Percentiles rank a stretch among this genome's conserved stretches.
Evolutionary conservation across 2,888 invertebrate species (phyloP).

Genomic region (Acleris cristana): DNA sequence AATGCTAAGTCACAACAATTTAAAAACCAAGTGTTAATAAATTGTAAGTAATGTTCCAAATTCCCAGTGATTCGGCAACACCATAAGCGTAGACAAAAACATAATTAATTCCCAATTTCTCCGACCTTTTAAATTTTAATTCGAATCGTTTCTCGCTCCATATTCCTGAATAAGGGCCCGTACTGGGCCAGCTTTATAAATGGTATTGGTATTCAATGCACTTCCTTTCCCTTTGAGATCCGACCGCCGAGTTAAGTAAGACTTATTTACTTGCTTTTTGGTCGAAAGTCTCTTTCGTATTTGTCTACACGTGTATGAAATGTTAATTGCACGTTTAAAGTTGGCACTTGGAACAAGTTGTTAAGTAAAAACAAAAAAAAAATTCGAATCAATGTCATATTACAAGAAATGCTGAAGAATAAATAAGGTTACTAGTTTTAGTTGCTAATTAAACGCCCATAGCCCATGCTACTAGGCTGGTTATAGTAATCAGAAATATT

Average conservation of each 20-base stretch:
- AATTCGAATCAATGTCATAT: no score
- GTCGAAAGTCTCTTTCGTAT: slow-evolving; percentile 24
- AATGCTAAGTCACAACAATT: not conserved
- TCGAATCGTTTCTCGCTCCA: slow-evolving; percentile 20
- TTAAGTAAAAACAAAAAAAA: no score
- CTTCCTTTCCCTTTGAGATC: slow-evolving; percentile 32
- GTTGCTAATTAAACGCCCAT: no score
- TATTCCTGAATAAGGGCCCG: slow-evolving; percentile 28
- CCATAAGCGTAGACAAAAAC: slow-evolving; percentile 12
- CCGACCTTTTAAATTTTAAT: slow-evolving; percentile 19
- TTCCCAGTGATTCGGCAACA: slow-evolving; percentile 1
- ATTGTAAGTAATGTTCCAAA: not conserved
- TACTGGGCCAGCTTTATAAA: slow-evolving; percentile 31
- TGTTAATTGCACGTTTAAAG: slow-evolving; percentile 12
- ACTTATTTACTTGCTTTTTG: slow-evolving; percentile 32
- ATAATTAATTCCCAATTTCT: slow-evolving; percentile 12
- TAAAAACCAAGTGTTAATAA: slow-evolving; percentile 1
- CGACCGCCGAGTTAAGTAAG: slow-evolving; percentile 25
- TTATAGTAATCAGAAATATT: no score
- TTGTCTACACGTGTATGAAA: slow-evolving; percentile 26
- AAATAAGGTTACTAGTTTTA: no score
- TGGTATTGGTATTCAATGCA: slow-evolving; percentile 36
- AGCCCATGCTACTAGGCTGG: no score
- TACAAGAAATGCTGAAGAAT: no score
- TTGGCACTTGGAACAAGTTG: not conserved